Evolutionary conservation across 2,888 invertebrate genomes (phyloP).

Genomic region (Bellardia pandia): DNA sequence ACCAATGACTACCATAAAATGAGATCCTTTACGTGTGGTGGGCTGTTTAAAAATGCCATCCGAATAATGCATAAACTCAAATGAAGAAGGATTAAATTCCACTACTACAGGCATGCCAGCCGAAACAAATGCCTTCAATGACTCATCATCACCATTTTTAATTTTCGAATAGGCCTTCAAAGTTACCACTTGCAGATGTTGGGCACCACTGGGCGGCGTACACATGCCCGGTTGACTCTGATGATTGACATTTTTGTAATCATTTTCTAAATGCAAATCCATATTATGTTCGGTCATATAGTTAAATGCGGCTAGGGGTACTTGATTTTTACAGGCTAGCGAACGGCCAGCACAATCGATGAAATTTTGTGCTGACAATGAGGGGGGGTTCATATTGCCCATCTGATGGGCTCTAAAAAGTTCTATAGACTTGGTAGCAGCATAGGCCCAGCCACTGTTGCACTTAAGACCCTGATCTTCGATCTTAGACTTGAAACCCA

Average conservation of each 20-base stretch:
- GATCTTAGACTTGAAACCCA: conserved; percentile 59
- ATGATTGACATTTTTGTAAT: conserved; percentile 88
- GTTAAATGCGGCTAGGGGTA: conserved; percentile 90
- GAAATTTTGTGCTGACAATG: conserved; percentile 94
- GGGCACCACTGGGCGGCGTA: neutral
- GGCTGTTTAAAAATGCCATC: conserved; percentile 80
- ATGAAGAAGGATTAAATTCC: conserved; percentile 80
- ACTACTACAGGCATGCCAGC: conserved; percentile 78
- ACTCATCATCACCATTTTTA: conserved; percentile 74
- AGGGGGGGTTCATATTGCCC: conserved; percentile 47
- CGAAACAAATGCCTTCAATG: conserved; percentile 75
- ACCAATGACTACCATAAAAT: conserved; percentile 80
- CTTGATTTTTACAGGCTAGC: conserved; percentile 88
- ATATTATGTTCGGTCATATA: conserved; percentile 88
- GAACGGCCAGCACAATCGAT: conserved; percentile 88
- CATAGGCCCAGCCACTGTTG: conserved; percentile 78
- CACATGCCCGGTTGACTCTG: conserved; percentile 77
- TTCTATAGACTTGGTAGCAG: conserved; percentile 75
- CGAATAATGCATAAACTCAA: conserved; percentile 81
- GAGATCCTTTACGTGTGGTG: conserved; percentile 73
- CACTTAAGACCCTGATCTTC: conserved; percentile 75
- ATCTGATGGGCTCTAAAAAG: conserved; percentile 60
- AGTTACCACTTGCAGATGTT: conserved; percentile 34
- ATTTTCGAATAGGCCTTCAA: conserved; percentile 76
- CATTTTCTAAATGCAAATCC: conserved; percentile 91